Conservation (phyloP, 1,140 invertebrate genomes). For the Neoseiulus cucumeris region DNA sequence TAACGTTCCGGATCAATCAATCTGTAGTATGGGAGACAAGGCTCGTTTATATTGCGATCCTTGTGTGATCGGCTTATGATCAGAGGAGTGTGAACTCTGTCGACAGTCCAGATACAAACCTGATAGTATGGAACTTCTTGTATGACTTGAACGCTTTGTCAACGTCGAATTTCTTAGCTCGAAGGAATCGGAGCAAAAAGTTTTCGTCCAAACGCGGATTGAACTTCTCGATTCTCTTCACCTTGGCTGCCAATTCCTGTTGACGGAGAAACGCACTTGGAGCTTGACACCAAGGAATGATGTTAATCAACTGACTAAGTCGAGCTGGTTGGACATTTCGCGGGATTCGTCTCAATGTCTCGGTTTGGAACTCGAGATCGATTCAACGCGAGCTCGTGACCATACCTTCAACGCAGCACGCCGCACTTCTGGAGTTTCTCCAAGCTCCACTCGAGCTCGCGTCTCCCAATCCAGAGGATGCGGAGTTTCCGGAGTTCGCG, state of each 20-base stretch:
- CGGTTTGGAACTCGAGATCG: neutral
- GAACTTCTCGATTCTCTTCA: neutral
- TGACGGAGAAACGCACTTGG: neutral
- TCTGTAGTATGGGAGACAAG: neutral
- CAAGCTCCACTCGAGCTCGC: neutral
- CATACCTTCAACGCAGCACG: neutral
- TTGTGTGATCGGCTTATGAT: too few relatives aligned
- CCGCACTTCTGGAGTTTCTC: neutral
- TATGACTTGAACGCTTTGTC: conserved; percentile 4
- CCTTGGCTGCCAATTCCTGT: neutral
- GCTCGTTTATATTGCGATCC: too few relatives aligned
- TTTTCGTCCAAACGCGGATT: conserved; percentile 7
- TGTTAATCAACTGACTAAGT: neutral
- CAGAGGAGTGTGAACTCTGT: too few relatives aligned
- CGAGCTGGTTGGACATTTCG: neutral
- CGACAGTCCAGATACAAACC: neutral
- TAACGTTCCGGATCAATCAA: neutral
- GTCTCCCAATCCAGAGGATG: neutral
- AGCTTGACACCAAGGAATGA: neutral
- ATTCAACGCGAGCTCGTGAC: neutral
- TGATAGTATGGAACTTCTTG: conserved; percentile 8
- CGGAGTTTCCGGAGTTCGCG: neutral
- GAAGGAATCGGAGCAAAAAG: neutral
- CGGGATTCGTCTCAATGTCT: neutral
- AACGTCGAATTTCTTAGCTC: neutral